phyloP scores from a whole-genome alignment of 2,113 vertebrate genomes.

The Blennius ocellaris region DNA sequence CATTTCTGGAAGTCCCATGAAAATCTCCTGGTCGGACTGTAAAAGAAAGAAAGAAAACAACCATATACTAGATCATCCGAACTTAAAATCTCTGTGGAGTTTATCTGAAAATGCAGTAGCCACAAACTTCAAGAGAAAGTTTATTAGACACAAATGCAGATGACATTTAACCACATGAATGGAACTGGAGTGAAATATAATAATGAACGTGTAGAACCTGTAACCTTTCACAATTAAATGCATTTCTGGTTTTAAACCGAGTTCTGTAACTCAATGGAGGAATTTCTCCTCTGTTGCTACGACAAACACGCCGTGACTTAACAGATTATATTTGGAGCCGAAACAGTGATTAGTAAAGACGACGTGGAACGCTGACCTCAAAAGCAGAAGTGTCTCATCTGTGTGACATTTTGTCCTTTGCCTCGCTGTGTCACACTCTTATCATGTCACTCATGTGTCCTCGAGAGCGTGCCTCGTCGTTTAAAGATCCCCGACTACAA shows the following conservation, averaged over 20 bases:
- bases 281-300: background rate
- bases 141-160: too few relatives aligned
- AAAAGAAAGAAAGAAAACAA: conserved; percentile 10
- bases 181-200: too few relatives aligned
- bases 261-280: background rate
- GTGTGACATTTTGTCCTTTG: background rate
- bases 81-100: too few relatives aligned
- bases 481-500: too few relatives aligned
- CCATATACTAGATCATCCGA: too few relatives aligned
- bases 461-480: too few relatives aligned
- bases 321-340: background rate
- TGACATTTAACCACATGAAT: too few relatives aligned
- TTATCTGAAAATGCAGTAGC: too few relatives aligned
- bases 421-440: background rate
- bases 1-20: conserved; percentile 78
- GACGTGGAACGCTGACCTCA: background rate
- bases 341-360: background rate
- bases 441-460: background rate
- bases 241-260: background rate
- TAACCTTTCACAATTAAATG: too few relatives aligned
- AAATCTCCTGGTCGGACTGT: conserved; percentile 78
- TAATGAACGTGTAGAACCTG: too few relatives aligned
- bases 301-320: background rate
- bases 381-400: background rate
- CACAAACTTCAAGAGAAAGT: too few relatives aligned